Base-by-base conservation (phyloP, 2,113 vertebrate genomes). In the Lophura nycthemera region DNA sequence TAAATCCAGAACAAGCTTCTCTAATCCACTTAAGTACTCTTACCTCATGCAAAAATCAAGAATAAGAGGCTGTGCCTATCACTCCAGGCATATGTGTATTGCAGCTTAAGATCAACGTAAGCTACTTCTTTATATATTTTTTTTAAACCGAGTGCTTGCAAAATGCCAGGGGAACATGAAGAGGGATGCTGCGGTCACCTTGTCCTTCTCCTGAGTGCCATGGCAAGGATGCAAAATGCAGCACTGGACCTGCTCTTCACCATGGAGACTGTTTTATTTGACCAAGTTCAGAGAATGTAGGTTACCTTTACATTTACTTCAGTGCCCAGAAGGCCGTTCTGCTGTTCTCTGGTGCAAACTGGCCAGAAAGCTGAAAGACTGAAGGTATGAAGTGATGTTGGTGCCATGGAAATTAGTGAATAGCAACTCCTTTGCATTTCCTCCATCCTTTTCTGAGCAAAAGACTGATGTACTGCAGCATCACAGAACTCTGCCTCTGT, bases 101-200 rank as follows among this genome's bases (percentile, higher is more conserved):
- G 92, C 85, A 88, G 79, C 69, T 89, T 78, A 93, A 96, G 86
- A 3, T 29, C 43, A 47, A 95, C 92, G 69, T 80, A 88, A 91
- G 67, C 87, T 13, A 30, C 47, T 38, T 27, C 5, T 16, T 54
- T 30, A 54, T 54, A 12, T 48, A 13, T 54, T 17, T 29, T 54
- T 54, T 16, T 25, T n/a, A 59, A 59, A n/a, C 6, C 1, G 4
- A 78, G 77, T 56, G 82, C 64, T 71, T 86, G 50, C 50, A 45
- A 18, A 83, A 78, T 82, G 67, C 59, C 45, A 21, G 25, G 18
- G 60, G 76, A 85, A 71, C 75, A 57, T 73, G 64, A 59, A 29
- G 47, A 94, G 34, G 50, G 54, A 71, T 0, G 1, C 66, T 73
- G 92, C 71, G 85, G 84, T 89, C 60, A 30, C 50, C 42, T 50